Evolutionary conservation across 2,888 invertebrate species (phyloP), one percentile per base, ranked within the genome.

Genomic region (Diarsia rubi): DNA sequence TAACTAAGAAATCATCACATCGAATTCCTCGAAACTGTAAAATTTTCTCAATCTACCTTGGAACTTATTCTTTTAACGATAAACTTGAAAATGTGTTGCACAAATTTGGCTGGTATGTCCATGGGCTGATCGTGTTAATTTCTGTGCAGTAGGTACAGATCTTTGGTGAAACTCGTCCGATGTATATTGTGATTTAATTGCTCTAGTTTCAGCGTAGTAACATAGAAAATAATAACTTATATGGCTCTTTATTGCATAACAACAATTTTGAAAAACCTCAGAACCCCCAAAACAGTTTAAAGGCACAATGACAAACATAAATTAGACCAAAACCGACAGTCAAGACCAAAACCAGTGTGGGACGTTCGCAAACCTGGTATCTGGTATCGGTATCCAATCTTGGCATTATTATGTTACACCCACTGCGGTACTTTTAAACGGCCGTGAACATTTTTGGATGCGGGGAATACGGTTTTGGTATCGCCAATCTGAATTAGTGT

Each of bases 301-400:
- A 47, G 21, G 54, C 57, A 69, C 64, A 84, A 84, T 78, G 60
- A 62, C 66, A 66, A 21, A 57, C 59, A 76, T 72, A 79, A 74
- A 85, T 69, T 73, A 68, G 37, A 31, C 64, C 69, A 47, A 77
- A 75, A 62, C 47, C 57, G 69, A 67, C 69, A 64, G 49, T 44
- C n/a, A 75, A 59, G 49, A 64, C 65, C 44, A 70, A 72, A 76
- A 67, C 63, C 24, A 63, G 72, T 78, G 86, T 87, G 78, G 86
- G 86, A 45, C 42, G 86, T 70, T 81, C 42, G 82, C 86, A 82
- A 87, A 89, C 86, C 83, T 88, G 86, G 73, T 70, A 84, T 84
- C 79, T 73, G 73, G 73, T 76, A 84, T 83, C 84, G 75, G 83
- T 78, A 81, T 77, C 82, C 88, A 81, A 88, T 86, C 85, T 86